A percentile compares a stretch with the other conserved stretches of the same genome.
phyloP scores from a whole-genome alignment of 1,140 invertebrate species.

The Diachasma alloeum region DNA sequence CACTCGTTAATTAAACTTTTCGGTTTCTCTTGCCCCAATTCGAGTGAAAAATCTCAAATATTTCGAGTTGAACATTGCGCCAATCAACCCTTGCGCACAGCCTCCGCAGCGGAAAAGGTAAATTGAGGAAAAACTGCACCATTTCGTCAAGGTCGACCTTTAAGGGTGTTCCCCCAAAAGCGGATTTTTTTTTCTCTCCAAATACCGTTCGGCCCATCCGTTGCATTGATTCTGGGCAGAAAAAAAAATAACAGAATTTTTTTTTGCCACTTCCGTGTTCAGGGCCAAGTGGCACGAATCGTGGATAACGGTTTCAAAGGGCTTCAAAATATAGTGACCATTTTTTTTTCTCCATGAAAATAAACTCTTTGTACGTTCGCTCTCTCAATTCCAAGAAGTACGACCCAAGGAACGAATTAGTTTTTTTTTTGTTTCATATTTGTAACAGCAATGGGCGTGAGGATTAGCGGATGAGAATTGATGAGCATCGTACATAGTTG shows the following conservation, averaged over 20 bases:
- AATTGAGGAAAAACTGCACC: neutral
- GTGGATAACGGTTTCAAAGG: conserved; percentile 35
- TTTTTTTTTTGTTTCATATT: neutral
- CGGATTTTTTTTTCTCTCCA: conserved; percentile 41
- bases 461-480: neutral
- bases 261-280: conserved; percentile 27
- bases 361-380: neutral
- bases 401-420: neutral
- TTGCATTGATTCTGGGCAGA: conserved; percentile 4
- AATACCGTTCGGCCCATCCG: conserved; percentile 45
- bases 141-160: conserved; percentile 24
- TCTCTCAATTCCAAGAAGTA: neutral
- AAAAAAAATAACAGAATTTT: conserved; percentile 9
- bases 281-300: conserved; percentile 41
- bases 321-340: conserved; percentile 30
- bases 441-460: neutral
- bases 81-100: neutral
- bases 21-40: no score
- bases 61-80: no score
- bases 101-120: neutral
- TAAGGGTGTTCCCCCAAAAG: conserved; percentile 39
- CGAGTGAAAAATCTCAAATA: neutral
- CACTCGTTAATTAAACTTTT: no score
- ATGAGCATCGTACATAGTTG: neutral
- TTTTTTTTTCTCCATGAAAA: conserved; percentile 14